Percentiles rank a stretch among this genome's conserved stretches.
Evolutionary conservation across 2,888 invertebrate species (phyloP).

Genomic region (Deilephila porcellus): DNA sequence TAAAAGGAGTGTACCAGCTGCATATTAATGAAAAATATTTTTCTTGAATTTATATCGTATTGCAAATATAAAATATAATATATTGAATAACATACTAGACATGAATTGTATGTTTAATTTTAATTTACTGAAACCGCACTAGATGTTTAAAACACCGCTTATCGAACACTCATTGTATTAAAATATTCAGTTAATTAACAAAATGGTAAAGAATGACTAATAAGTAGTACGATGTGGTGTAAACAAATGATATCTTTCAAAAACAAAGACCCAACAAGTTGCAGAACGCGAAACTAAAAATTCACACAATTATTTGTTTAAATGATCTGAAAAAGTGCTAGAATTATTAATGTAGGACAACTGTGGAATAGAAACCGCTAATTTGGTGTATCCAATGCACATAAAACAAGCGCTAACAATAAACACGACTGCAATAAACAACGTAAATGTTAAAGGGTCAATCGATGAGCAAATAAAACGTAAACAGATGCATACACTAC

Average conservation of each 20-base stretch:
- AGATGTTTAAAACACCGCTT: too few species aligned
- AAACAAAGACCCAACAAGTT: background rate
- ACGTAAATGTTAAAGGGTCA: conserved; percentile 7
- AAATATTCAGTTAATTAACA: background rate
- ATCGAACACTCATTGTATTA: too few species aligned
- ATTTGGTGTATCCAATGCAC: background rate
- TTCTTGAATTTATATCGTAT: too few species aligned
- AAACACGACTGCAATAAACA: background rate
- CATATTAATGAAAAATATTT: too few species aligned
- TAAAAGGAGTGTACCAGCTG: too few species aligned
- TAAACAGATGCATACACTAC: conserved; percentile 19
- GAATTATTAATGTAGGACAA: background rate
- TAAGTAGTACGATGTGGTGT: too few species aligned
- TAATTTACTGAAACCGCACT: too few species aligned
- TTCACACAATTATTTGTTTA: background rate
- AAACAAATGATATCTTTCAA: too few species aligned
- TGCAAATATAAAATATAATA: too few species aligned
- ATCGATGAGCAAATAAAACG: conserved; percentile 13
- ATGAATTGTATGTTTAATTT: too few species aligned
- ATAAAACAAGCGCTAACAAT: background rate
- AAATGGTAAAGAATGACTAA: too few species aligned
- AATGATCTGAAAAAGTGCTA: background rate
- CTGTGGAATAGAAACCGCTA: background rate
- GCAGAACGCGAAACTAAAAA: background rate
- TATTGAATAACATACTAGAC: too few species aligned